A percentile compares a stretch with the other conserved stretches of the same genome.
phyloP scores from a whole-genome alignment of 2,797 vertebrate genomes.

The Chaetophractus vellerosus region DNA sequence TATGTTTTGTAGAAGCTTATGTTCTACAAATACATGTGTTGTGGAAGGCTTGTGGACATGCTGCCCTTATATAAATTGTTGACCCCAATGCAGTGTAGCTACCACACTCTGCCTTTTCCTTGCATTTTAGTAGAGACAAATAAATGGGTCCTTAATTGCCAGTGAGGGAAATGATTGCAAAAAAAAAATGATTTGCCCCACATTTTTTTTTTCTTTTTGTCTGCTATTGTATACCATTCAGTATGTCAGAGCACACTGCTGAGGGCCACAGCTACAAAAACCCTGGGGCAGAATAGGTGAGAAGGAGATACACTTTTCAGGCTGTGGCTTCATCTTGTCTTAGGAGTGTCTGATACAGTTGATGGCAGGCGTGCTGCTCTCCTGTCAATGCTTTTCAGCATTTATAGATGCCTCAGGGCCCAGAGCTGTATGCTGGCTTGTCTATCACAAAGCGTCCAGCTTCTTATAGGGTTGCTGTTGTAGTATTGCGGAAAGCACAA shows the following conservation, averaged over 20 bases:
- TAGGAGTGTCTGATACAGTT: neutral
- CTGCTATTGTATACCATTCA: neutral
- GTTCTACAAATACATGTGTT: neutral
- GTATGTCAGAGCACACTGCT: neutral
- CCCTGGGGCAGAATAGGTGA: neutral
- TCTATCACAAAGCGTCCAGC: neutral
- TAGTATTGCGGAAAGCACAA: neutral
- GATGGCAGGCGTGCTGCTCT: neutral
- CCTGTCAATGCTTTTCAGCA: neutral
- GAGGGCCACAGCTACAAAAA: neutral
- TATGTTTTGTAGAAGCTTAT: neutral
- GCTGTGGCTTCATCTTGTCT: neutral
- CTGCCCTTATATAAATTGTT: neutral
- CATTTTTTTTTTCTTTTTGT: neutral
- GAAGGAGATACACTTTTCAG: neutral
- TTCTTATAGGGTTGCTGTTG: neutral
- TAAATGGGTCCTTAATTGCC: neutral
- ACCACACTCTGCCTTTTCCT: neutral
- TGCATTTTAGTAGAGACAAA: constrained; percentile 10
- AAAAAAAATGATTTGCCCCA: neutral
- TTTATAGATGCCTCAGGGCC: neutral
- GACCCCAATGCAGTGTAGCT: neutral
- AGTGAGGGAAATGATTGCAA: neutral
- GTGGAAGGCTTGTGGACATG: neutral
- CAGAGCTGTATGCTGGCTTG: neutral